phyloP scores from a whole-genome alignment of 2,113 vertebrate species.

The Struthio camelus region DNA sequence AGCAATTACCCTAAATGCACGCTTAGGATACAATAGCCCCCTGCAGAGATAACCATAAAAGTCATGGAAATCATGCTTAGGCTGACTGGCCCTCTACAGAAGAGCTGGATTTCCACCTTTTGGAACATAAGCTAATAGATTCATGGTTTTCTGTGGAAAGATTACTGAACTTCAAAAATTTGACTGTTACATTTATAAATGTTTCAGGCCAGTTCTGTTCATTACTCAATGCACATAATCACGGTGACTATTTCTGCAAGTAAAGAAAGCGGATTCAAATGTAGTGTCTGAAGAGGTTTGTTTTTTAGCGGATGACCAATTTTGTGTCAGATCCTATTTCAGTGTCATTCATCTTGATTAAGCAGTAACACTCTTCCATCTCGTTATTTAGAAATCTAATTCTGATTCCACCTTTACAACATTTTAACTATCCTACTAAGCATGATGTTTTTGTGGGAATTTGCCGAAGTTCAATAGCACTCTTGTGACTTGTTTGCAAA shows the following conservation, averaged over 20 bases:
- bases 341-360: constrained; percentile 60
- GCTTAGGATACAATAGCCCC: not conserved
- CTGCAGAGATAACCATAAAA: not conserved
- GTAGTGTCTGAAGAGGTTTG: constrained; percentile 23
- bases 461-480: constrained; percentile 49
- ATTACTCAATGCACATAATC: constrained; percentile 3
- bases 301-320: constrained; percentile 46
- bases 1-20: not conserved
- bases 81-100: not conserved
- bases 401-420: constrained; percentile 53
- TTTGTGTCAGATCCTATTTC: constrained; percentile 32
- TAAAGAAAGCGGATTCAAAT: constrained; percentile 26
- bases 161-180: not conserved
- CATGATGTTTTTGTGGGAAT: constrained; percentile 61
- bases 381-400: constrained; percentile 50
- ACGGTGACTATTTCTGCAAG: constrained; percentile 16
- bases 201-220: constrained; percentile 16
- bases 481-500: constrained; percentile 63
- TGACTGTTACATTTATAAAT: not conserved
- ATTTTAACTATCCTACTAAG: constrained; percentile 54
- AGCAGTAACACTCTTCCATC: constrained; percentile 39
- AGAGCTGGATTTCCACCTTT: not conserved
- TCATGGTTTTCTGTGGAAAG: not conserved
- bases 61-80: not conserved
- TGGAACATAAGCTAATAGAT: not conserved